Evolutionary conservation across 2,888 invertebrate genomes (phyloP).

Genomic region (Pyrrhosoma nymphula): DNA sequence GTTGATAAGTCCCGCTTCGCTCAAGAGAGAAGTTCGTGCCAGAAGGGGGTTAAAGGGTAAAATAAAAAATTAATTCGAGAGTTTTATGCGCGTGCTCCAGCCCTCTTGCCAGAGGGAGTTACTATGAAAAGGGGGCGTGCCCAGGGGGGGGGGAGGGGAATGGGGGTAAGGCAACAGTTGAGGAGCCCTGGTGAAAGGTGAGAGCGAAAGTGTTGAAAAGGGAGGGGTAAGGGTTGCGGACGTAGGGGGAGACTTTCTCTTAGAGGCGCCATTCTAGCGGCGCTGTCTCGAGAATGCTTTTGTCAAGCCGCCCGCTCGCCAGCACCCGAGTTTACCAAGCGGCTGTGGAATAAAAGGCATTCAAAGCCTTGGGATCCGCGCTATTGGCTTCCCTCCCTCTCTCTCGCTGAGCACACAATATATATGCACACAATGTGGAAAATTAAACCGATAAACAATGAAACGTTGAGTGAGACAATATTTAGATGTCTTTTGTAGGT

Average conservation of each 20-base stretch:
- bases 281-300: neutral
- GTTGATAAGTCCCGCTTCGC: neutral
- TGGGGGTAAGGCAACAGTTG: neutral
- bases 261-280: conserved; percentile 1
- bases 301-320: neutral
- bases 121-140: neutral
- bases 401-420: neutral
- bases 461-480: too few relatives aligned
- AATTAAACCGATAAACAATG: neutral
- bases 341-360: neutral
- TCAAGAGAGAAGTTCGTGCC: neutral
- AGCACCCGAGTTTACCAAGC: neutral
- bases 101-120: neutral
- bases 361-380: neutral
- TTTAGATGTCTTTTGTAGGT: too few relatives aligned
- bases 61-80: neutral
- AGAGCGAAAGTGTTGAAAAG: neutral
- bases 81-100: neutral
- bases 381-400: neutral
- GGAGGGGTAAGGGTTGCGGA: neutral
- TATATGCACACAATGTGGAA: neutral
- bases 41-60: neutral
- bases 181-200: neutral
- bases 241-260: neutral
- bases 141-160: neutral